These are phyloP conservation scores for Lycopodina hypogea DNA, from an alignment of 37 sponge, comb jelly and placozoan genomes.

Conservation along the genomic window DNA sequence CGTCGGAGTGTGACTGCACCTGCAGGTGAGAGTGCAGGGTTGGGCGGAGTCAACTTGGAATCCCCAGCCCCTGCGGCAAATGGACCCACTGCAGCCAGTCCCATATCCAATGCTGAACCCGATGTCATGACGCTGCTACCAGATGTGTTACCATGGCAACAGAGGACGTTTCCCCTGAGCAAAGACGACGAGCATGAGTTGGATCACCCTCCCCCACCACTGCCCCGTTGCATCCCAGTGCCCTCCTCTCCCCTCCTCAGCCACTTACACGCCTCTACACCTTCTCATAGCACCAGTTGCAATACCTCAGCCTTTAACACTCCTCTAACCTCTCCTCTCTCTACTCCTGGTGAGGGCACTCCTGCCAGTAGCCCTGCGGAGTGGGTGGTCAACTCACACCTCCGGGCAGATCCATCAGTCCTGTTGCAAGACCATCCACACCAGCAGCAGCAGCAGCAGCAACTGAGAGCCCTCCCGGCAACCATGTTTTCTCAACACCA, in stretches of 20 bases:
- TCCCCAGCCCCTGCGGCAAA: background rate
- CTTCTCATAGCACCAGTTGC: slow-evolving; percentile 11
- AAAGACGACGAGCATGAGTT: slow-evolving; percentile 21
- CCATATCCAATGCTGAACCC: background rate
- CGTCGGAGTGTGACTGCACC: background rate
- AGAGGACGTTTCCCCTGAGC: slow-evolving; percentile 44
- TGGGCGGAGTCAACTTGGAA: background rate
- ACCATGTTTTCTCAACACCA: background rate
- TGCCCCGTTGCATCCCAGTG: background rate
- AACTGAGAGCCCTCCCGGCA: background rate
- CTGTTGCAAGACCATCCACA: too few relatives aligned
- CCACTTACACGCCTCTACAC: background rate
- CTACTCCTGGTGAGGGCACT: slow-evolving; percentile 24
- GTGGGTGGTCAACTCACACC: slow-evolving; percentile 12
- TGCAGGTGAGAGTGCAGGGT: background rate
- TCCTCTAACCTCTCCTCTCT: slow-evolving; percentile 11
- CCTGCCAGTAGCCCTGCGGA: slow-evolving; percentile 21
- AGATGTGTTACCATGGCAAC: slow-evolving; percentile 50
- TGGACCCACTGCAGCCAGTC: background rate
- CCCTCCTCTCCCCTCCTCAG: background rate
- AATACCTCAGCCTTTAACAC: slow-evolving; percentile 14
- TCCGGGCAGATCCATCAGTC: background rate
- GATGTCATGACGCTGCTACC: background rate
- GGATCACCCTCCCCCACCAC: slow-evolving; percentile 46
- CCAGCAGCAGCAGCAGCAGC: background rate